Base-by-base conservation (phyloP, 1,140 invertebrate species). In the Gryllus bimaculatus region DNA sequence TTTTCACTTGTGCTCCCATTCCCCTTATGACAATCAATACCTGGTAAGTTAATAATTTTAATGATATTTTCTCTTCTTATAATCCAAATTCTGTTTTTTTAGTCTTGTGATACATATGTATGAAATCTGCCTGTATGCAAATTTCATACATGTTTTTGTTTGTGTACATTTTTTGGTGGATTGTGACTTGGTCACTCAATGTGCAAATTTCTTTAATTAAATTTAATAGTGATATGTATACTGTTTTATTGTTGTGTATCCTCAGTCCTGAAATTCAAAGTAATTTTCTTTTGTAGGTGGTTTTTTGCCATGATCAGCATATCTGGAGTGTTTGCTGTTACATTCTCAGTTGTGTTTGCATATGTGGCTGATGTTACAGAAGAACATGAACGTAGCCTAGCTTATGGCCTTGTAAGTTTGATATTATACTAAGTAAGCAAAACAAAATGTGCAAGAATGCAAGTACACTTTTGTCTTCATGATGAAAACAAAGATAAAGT, bases 311-410 rank as follows among this genome's bases (percentile, higher is more conserved):
- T 99, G 94, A 98, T 99, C 87, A 98, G 96, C 83, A 96, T 99
- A 85, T 98, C 96, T 81, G 98, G 98, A 79, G 93, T 99, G 80
- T 99, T 99, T 88, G 96, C 98, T 78, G 98, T 99, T 77, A 99
- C 98, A 74, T 99, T 99, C 87, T 97, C 95, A 78, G 97, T 99
- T 80, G 97, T 99, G 47, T 99, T 99, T 89, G 98, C 98, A 21
- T 99, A 99, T 88, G 98, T 99, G 79, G 98, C 98, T 66, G 98
- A 99, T 88, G 96, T 99, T n/a, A 99, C 98, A 39, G 96, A 97
- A 81, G 96, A 99, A 83, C 93, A 95, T 83, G 96, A 99, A 85
- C 89, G 98, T 78, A 97, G 96, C 83, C 90, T 94, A 78, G 98
- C 98, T 13, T 99, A 99, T 89, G 98, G 98, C 78, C 88, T 99